Conservation (phyloP, 2,797 vertebrate genomes). For the Nyctibius grandis region DNA sequence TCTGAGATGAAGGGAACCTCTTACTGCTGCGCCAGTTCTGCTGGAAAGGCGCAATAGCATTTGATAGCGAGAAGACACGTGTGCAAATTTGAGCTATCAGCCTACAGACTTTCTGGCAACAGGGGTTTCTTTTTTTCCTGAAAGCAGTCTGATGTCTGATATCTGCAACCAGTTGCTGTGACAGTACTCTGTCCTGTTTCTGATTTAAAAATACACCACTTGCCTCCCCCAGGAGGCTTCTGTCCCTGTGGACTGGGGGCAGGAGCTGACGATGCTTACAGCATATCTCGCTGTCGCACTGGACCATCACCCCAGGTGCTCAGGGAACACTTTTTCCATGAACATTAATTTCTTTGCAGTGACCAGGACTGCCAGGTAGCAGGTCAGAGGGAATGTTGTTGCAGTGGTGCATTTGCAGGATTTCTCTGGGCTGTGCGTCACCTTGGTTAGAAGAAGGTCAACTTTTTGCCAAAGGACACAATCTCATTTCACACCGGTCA, state of each 20-base stretch:
- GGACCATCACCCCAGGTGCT: background rate
- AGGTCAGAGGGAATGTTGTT: background rate
- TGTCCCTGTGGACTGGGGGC: background rate
- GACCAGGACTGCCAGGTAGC: background rate
- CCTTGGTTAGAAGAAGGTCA: background rate
- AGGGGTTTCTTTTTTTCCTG: background rate
- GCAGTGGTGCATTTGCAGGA: background rate
- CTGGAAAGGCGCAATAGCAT: background rate
- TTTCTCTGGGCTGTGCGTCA: background rate
- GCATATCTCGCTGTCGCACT: accelerated
- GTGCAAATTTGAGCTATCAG: background rate
- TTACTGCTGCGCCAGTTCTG: background rate
- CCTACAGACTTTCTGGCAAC: background rate
- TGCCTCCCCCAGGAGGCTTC: background rate
- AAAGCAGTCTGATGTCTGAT: background rate
- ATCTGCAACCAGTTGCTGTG: background rate
- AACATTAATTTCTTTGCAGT: background rate
- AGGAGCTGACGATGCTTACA: background rate
- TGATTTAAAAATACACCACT: background rate
- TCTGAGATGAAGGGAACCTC: background rate
- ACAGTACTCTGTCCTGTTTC: background rate
- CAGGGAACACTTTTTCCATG: background rate
- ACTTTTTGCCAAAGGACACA: background rate
- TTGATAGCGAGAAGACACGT: accelerated
- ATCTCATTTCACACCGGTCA: background rate